phyloP scores from a whole-genome alignment of 2,888 invertebrate genomes.

The Drosophila mulleri region DNA sequence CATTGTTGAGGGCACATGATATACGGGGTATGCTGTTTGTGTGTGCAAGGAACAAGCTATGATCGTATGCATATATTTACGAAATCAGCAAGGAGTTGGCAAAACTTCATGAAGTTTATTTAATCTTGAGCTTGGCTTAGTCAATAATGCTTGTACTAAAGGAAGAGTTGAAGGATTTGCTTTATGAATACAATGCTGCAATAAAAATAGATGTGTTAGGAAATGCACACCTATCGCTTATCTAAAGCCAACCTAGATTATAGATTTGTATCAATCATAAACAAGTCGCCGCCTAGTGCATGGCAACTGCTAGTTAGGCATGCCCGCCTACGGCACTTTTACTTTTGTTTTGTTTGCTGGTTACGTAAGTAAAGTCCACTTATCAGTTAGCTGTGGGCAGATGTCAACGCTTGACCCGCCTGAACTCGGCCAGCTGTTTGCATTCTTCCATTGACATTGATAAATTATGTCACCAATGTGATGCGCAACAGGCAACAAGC shows the following conservation, averaged over 20 bases:
- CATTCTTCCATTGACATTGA: conserved; percentile 65
- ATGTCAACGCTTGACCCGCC: conserved; percentile 57
- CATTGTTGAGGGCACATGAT: not conserved
- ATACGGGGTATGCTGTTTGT: not conserved
- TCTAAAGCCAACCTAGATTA: not conserved
- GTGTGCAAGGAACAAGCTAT: too few species aligned
- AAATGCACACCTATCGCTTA: not conserved
- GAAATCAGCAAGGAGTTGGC: too few species aligned
- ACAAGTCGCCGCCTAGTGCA: too few species aligned
- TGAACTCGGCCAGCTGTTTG: conserved; percentile 17
- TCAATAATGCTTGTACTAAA: too few species aligned
- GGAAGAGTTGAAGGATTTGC: too few species aligned
- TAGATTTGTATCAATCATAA: not conserved
- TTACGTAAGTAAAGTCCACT: conserved; percentile 16
- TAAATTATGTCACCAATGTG: conserved; percentile 70
- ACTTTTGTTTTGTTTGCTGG: not conserved
- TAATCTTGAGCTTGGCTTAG: too few species aligned
- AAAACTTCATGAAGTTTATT: too few species aligned
- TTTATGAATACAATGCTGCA: too few species aligned
- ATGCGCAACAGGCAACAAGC: conserved; percentile 4
- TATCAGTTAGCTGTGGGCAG: conserved; percentile 22
- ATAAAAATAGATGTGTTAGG: too few species aligned
- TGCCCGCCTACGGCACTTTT: not conserved
- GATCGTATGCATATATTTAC: too few species aligned
- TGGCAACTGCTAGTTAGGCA: not conserved